phyloP scores from a whole-genome alignment of 2,113 vertebrate genomes.

The Psephotus haematonotus region DNA sequence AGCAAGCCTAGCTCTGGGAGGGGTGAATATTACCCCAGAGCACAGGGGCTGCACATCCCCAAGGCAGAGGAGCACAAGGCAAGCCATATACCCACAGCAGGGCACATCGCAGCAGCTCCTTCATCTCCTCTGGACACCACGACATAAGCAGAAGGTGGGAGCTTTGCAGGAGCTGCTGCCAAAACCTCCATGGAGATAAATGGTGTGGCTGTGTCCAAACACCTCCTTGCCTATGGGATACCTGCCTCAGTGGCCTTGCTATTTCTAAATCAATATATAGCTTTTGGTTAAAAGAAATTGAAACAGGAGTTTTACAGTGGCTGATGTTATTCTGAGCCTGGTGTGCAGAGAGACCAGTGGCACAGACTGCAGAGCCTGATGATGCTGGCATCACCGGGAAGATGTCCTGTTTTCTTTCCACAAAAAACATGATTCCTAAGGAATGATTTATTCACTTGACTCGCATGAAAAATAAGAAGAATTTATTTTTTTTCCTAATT shows the following conservation, averaged over 20 bases:
- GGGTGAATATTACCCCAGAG: not conserved
- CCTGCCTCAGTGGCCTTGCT: too few relatives aligned
- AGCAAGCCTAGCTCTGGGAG: not conserved
- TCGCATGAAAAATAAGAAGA: not conserved
- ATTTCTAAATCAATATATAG: accelerated
- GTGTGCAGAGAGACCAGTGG: not conserved
- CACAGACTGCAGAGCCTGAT: not conserved
- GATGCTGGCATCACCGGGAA: not conserved
- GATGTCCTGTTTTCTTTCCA: not conserved
- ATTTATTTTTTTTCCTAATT: not conserved
- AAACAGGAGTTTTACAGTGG: accelerated
- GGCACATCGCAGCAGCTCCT: not conserved
- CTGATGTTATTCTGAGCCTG: accelerated
- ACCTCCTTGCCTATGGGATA: accelerated
- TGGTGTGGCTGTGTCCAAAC: accelerated
- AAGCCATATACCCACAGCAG: not conserved
- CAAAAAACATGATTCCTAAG: not conserved
- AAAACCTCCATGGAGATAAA: accelerated
- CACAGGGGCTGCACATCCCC: not conserved
- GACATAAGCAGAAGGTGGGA: not conserved
- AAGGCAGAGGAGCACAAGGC: not conserved
- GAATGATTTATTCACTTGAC: not conserved
- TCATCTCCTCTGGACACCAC: not conserved
- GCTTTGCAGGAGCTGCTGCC: not conserved
- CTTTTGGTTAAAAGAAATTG: not conserved